Evolutionary conservation across 2,888 invertebrate genomes (phyloP), one percentile per base, ranked within the genome.

Genomic region (Brachyptera risi): DNA sequence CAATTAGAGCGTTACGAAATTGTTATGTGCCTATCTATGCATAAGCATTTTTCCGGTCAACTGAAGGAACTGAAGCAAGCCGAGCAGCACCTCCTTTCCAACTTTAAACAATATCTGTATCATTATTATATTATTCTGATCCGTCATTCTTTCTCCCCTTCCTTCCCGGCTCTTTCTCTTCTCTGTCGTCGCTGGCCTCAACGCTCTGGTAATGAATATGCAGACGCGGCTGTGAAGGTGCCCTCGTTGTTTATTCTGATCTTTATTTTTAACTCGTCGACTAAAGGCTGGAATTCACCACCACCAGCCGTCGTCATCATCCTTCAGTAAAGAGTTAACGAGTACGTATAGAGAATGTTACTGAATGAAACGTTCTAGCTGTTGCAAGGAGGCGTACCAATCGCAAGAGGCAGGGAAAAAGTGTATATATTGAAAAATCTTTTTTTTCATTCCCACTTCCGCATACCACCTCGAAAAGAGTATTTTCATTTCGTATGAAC

Each of bases 201-300:
- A 54, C 54, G 54, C 54, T 54, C 54, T 54, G 37, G 54, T 54
- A 54, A 27, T 40, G 17, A 11, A n/a, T 37, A 19, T 51, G 54
- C 15, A 15, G 21, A 21, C 5, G 21, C 17, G 15, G 40, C 31
- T 27, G 47, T 23, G 38, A 54, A 54, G 54, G 54, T 37, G 54
- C 54, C 54, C 54, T 54, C 54, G 37, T 54, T 54, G 54, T 54
- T 54, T 54, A 54, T 54, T 35, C 54, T 19, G 17, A 21, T 54
- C 37, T 54, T 54, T 54, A 54, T 54, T 54, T 54, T 54, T 54
- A 54, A 35, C 17, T n/a, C n/a, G n/a, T n/a, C n/a, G n/a, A n/a
- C n/a, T n/a, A n/a, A n/a, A n/a, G n/a, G n/a, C n/a, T n/a, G n/a
- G n/a, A n/a, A n/a, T n/a, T n/a, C n/a, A n/a, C n/a, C n/a, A n/a